These are phyloP conservation scores for Aplysina aerophoba DNA, from an alignment of 37 sponge, comb jelly and placozoan species.

Conservation along the genomic window DNA sequence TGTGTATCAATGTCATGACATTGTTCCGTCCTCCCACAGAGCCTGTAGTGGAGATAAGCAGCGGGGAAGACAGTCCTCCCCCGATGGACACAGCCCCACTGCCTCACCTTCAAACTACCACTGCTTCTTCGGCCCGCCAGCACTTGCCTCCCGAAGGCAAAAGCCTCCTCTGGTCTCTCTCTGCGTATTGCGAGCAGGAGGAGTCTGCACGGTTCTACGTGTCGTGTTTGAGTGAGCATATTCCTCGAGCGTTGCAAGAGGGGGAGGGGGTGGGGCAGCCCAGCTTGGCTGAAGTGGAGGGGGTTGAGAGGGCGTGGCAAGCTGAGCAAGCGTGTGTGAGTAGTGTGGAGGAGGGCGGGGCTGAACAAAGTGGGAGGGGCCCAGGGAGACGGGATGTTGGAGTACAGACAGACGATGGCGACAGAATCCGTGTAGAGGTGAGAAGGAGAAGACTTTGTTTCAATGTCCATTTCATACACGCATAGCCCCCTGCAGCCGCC, in stretches of 20 bases:
- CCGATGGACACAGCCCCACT: neutral
- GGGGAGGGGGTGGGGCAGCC: neutral
- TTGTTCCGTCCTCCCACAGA: neutral
- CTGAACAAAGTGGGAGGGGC: neutral
- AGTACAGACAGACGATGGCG: neutral
- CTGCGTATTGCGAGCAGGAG: neutral
- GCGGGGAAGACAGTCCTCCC: neutral
- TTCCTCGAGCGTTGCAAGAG: slow-evolving; percentile 20
- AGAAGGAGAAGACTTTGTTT: no score
- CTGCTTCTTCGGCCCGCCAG: neutral
- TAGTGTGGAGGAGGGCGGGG: neutral
- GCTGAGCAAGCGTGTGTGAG: neutral
- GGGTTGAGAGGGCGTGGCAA: neutral
- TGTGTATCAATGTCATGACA: no score
- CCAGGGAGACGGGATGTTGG: neutral
- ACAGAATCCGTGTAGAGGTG: neutral
- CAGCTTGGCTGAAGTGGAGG: slow-evolving; percentile 7
- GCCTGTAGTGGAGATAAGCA: neutral
- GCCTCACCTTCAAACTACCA: neutral
- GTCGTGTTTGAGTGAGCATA: slow-evolving; percentile 25
- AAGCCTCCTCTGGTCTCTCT: slow-evolving; percentile 53
- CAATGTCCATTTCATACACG: no score
- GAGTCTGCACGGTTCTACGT: slow-evolving; percentile 42
- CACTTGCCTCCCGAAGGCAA: neutral
- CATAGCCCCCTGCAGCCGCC: no score